A percentile compares a stretch with the other conserved stretches of the same genome.
Evolutionary conservation across 2,888 invertebrate genomes (phyloP).

Genomic region (Laothoe populi): DNA sequence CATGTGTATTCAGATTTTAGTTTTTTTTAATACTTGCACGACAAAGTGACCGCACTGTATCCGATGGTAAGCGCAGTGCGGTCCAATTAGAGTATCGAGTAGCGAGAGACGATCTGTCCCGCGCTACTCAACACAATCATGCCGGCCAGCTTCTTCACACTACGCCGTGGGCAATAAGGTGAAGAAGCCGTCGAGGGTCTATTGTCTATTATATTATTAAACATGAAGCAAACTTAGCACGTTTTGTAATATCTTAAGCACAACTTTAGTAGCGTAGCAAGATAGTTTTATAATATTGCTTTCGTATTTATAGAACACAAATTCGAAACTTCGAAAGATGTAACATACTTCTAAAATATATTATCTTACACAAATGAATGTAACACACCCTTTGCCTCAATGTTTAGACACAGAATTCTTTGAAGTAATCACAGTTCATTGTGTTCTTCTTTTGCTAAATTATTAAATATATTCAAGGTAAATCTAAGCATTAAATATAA

Average conservation of each 20-base stretch:
- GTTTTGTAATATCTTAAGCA: constrained; percentile 7
- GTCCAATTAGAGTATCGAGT: no score
- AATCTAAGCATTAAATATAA: constrained; percentile 48
- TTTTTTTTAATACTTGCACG: no score
- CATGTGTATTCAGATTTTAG: not conserved
- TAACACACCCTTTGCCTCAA: not conserved
- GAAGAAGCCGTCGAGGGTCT: no score
- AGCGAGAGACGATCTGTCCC: no score
- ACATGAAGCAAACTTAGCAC: constrained; percentile 3
- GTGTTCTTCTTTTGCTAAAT: constrained; percentile 9
- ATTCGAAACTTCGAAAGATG: not conserved
- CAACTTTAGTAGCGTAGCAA: not conserved
- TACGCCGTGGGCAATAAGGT: no score
- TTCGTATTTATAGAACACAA: not conserved
- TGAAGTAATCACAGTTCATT: constrained; percentile 23
- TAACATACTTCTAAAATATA: not conserved
- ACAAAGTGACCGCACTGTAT: no score
- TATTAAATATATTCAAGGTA: constrained; percentile 26
- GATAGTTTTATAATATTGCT: not conserved
- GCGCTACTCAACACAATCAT: no score
- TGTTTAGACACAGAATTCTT: constrained; percentile 2
- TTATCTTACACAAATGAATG: not conserved
- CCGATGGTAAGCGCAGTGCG: no score
- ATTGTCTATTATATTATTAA: not conserved
- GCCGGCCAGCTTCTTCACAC: no score